phyloP scores from a whole-genome alignment of 2,113 vertebrate species.

The Myanophis thanlyinensis region DNA sequence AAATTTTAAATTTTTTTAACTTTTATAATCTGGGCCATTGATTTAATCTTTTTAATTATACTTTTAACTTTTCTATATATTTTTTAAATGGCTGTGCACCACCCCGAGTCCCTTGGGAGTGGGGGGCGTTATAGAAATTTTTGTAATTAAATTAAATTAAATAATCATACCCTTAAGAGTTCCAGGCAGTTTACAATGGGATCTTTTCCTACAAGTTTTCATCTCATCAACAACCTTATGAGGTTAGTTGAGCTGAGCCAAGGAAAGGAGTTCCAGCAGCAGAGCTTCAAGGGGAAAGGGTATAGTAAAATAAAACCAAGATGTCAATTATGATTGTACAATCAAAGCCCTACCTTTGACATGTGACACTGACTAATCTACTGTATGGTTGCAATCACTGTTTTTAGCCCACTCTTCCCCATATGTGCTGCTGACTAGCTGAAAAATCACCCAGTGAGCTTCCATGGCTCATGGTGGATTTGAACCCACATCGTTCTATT shows the following conservation, averaged over 20 bases:
- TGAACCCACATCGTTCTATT: neutral
- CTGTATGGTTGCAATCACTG: neutral
- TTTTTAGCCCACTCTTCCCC: neutral
- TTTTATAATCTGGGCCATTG: no score
- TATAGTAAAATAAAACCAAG: neutral
- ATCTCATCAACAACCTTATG: neutral
- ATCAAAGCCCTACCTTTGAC: neutral
- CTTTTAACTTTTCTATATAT: no score
- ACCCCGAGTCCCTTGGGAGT: no score
- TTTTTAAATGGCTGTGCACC: no score
- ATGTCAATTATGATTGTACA: neutral
- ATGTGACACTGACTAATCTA: neutral
- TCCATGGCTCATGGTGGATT: neutral
- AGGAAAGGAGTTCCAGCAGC: neutral
- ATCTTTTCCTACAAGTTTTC: neutral
- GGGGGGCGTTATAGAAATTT: no score
- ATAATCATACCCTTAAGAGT: neutral
- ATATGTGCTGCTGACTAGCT: neutral
- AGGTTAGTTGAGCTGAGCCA: neutral
- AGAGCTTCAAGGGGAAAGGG: neutral
- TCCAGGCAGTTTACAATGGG: neutral
- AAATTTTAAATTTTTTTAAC: no score
- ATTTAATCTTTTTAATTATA: no score
- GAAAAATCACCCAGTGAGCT: neutral
- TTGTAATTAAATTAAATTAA: no score